phyloP scores from a whole-genome alignment of 2,888 invertebrate species.

The Smittia sp. region DNA sequence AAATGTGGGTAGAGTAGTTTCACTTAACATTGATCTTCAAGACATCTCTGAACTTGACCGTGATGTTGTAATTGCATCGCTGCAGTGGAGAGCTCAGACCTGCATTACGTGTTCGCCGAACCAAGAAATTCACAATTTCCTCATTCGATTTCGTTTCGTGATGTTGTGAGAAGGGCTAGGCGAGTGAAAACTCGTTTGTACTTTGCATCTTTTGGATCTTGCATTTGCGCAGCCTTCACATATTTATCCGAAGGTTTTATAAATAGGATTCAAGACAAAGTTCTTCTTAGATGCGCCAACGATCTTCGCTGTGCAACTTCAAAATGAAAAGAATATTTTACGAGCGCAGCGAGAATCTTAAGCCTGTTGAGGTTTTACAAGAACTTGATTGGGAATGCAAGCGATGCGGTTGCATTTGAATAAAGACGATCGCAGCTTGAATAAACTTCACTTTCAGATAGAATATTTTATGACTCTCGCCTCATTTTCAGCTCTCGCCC shows the following conservation, averaged over 20 bases:
- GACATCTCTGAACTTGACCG: conserved; percentile 30
- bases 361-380: too few species aligned
- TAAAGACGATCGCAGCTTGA: too few species aligned
- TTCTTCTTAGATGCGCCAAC: too few species aligned
- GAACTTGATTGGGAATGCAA: too few species aligned
- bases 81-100: not conserved
- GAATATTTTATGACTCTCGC: too few species aligned
- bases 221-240: conserved; percentile 7
- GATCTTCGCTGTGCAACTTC: too few species aligned
- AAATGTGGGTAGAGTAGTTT: conserved; percentile 20
- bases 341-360: too few species aligned
- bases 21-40: conserved; percentile 26
- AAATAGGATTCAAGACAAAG: not conserved
- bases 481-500: conserved; percentile 69
- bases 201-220: not conserved
- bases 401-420: too few species aligned
- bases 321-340: too few species aligned
- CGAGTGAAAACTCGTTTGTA: not conserved
- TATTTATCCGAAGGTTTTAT: not conserved
- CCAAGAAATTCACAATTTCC: not conserved
- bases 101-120: not conserved
- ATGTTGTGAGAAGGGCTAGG: not conserved
- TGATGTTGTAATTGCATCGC: conserved; percentile 25
- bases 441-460: too few species aligned
- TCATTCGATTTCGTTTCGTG: conserved; percentile 1